Base-by-base conservation (phyloP, 1,140 invertebrate genomes). In the Bombyx mandarina region DNA sequence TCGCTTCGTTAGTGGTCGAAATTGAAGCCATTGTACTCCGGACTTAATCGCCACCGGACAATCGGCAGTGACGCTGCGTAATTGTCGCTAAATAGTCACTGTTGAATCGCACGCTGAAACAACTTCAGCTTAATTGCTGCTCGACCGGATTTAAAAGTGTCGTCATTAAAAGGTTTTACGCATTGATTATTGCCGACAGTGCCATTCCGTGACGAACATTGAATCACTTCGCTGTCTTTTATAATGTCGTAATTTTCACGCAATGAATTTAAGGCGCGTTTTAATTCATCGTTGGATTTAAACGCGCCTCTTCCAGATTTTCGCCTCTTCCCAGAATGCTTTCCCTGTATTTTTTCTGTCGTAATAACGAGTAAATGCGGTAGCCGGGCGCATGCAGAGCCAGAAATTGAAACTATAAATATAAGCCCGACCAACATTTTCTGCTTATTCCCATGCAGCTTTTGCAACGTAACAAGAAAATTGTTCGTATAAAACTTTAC, bases 391-490 rank as follows among this genome's bases (percentile, higher is more conserved):
- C 75, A 72, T 76, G 77, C 73, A 68, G 74, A 74, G 60, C 67
- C 67, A 66, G 70, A 81, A 81, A 83, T 83, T 83, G 77, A 81
- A 78, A 83, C 77, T 79, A 81, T 80, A 83, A 81, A 81, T 83
- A 81, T 75, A 69, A 73, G 67, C 63, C 63, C 52, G 66, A 35
- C 26, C 66, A 52, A 62, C 73, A 68, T 76, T 73, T 76, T 73
- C 59, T 67, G 58, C 64, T 65, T 71, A 69, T 73, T 79, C 75
- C 74, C 70, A 72, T 66, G 55, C 73, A 66, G 58, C 62, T 69
- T 70, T 66, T 69, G 66, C 62, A 66, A 43, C 53, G 67, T 63
- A 66, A 67, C 65, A 69, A 35, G 26, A 35, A 35, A 35, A 35
- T 35, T 35, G 2, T 35, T 35, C 26, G 26, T 35, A 35, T 35